Base-by-base conservation (phyloP, 1,140 invertebrate genomes). In the Eupristina koningsbergeri region DNA sequence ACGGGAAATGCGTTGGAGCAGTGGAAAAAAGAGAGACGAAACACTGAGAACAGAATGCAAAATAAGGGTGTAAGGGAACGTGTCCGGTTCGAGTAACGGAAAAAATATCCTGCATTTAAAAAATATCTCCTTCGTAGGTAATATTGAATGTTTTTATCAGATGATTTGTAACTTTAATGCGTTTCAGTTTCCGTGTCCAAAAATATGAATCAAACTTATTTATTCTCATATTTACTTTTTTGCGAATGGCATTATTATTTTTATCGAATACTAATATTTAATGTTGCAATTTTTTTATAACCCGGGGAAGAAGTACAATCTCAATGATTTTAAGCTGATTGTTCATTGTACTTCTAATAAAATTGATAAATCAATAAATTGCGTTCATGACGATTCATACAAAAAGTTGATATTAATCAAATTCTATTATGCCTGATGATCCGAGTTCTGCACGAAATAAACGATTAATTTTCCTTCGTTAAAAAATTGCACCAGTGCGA, bases 1-100 rank as follows among this genome's bases (percentile, higher is more conserved):
- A 89, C 87, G 88, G 89, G 89, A 73, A 78, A 77, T 13, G 47
- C 31, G 36, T 39, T 63, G n/a, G 34, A 84, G 64, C 26, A 83
- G 26, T 67, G 71, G 71, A 45, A 5, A 26, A 34, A 36, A 36
- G 31, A 50, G 45, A n/a, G n/a, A 31, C 3, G 41, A 47, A n/a
- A 41, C 39, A n/a, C 41, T n/a, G 19, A 36, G 26, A 11, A 41
- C 41, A 5, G 22, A 41, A 71, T 71, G 67, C 22, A 71, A 71
- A 71, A 71, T 71, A 71, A 41, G 67, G 22, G 19, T n/a, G 1
- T 41, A 11, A 71, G n/a, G 22, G 6, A 67, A 36, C 15, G 31
- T 67, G 17, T 67, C 31, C 31, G n/a, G 17, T 36, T 7, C 8
- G 31, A 36, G 17, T 17, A 19, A 17, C 34, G 19, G 19, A 67